Evolutionary conservation across 1,140 invertebrate genomes (phyloP).

Genomic region (Euschistus heros): DNA sequence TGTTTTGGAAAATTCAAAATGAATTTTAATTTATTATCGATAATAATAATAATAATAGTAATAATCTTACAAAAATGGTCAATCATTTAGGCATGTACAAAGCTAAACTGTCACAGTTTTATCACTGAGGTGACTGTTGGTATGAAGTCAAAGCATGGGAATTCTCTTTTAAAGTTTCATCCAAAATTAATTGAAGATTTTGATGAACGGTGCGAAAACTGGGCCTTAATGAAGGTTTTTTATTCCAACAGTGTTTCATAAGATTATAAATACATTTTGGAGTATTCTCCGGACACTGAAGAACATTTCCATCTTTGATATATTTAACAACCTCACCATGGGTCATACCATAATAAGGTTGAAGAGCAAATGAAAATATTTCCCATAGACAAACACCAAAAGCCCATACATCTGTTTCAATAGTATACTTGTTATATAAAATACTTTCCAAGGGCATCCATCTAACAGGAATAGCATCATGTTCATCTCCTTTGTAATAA

Average conservation of each 20-base stretch:
- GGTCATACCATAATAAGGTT: slow-evolving; percentile 90
- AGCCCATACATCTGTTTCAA: slow-evolving; percentile 89
- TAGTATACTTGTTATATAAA: slow-evolving; percentile 84
- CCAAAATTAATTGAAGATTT: slow-evolving; percentile 37
- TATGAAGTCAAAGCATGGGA: no score
- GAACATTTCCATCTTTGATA: slow-evolving; percentile 80
- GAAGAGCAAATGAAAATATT: slow-evolving; percentile 85
- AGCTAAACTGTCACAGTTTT: no score
- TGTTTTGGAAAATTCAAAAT: no score
- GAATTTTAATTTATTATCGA: no score
- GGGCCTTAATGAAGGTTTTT: slow-evolving; percentile 69
- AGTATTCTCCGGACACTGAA: slow-evolving; percentile 80
- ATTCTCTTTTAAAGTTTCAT: background rate
- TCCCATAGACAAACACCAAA: slow-evolving; percentile 90
- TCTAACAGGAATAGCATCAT: slow-evolving; percentile 84
- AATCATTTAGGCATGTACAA: no score
- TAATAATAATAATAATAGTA: no score
- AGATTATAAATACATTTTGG: slow-evolving; percentile 82
- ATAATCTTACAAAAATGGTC: no score
- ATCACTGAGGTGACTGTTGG: no score
- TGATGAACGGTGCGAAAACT: slow-evolving; percentile 67
- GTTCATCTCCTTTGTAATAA: slow-evolving; percentile 85
- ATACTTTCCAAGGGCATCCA: slow-evolving; percentile 96
- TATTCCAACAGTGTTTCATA: slow-evolving; percentile 88
- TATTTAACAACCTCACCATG: slow-evolving; percentile 90